Base-by-base conservation (phyloP, 2,113 vertebrate species). In the Pelobates fuscus region DNA sequence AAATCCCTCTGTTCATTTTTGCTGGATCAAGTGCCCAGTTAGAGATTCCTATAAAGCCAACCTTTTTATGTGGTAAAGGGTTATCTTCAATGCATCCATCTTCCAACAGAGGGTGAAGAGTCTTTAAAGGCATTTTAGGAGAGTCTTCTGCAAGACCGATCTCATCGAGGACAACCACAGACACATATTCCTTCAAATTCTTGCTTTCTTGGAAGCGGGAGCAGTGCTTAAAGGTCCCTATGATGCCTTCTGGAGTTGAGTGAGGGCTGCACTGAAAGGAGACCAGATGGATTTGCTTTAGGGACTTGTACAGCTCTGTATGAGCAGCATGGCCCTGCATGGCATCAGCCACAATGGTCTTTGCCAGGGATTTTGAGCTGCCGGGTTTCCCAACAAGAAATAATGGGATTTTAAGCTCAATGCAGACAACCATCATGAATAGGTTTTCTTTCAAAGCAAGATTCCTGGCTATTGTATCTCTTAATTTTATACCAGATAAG, bases 251-350 rank as follows among this genome's bases (percentile, higher is more conserved):
- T 0, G 97, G 94, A 10, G 95, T 98, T 58, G 97, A 99, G 78
- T 98, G 96, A 2, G 96, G 97, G 79, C 97, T 99, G 82, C 97
- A 99, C 86, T 99, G 96, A 68, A 98, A 99, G 0, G 97, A 99
- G 67, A 99, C 95, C 0, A 98, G 83, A 73, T 99, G 95, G 23
- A 95, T 90, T 82, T 98, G 95, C 82, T 98, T 99, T 57, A 99
- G 86, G 26, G 55, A 82, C 74, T 92, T 95, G 83, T 93, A 99
- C 64, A 99, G 85, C 20, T 92, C 91, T 0, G 94, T 94, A 80
- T 91, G 89, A 52, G 97, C 90, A 3, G 95, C 90, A 78, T 92
- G 96, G 7, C 97, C 96, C 46, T 98, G 96, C 97, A 99, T 99
- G 64, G 94, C 97, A 72, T 98, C 94, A 0, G 94, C 95, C 80